A percentile compares a stretch with the other conserved stretches of the same genome.
Evolutionary conservation across 2,113 vertebrate species (phyloP).

Genomic region (Chloropsis cyanopogon): DNA sequence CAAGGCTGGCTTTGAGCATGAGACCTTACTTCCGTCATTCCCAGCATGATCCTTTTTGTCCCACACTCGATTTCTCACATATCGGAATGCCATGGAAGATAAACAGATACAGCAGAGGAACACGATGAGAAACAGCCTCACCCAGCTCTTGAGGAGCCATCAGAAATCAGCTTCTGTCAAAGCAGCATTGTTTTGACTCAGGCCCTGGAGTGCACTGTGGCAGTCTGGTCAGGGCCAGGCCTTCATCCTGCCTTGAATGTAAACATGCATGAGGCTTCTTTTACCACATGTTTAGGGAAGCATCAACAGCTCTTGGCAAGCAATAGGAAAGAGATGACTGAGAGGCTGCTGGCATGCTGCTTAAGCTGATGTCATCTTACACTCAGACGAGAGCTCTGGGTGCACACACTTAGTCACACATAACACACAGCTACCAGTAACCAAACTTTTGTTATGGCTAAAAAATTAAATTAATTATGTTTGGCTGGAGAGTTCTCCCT

Average conservation of each 20-base stretch:
- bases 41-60: neutral
- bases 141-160: neutral
- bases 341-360: conserved; percentile 23
- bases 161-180: neutral
- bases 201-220: neutral
- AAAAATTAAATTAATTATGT: conserved; percentile 21
- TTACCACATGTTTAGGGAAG: conserved; percentile 37
- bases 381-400: neutral
- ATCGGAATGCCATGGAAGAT: neutral
- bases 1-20: neutral
- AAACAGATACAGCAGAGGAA: neutral
- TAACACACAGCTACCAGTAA: neutral
- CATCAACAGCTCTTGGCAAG: conserved; percentile 37
- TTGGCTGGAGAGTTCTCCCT: neutral
- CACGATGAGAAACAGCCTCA: neutral
- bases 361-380: conserved; percentile 30
- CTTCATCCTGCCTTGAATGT: neutral
- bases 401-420: conserved; percentile 9
- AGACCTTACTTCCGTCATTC: neutral
- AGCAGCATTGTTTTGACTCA: neutral
- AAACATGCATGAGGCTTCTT: conserved; percentile 23
- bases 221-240: neutral
- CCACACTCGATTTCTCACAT: neutral
- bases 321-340: neutral
- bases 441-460: conserved; percentile 39